Percentiles rank a stretch among this genome's conserved stretches.
These are phyloP conservation scores for Hormaphis cornu DNA, from an alignment of 1,140 invertebrate genomes.

Conservation along the genomic window DNA sequence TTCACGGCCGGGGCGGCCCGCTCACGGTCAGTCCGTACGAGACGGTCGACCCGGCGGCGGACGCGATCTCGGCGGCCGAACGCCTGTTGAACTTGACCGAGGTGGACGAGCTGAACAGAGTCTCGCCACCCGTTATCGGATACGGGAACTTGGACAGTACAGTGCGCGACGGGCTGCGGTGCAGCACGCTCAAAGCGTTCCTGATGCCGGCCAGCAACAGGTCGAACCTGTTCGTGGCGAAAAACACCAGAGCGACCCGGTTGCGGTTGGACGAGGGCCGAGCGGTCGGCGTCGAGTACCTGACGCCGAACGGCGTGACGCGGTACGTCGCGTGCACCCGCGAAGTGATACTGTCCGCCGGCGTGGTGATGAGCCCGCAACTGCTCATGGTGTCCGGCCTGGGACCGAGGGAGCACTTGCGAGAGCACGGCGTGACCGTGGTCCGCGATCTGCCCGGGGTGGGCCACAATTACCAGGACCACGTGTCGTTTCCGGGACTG, in stretches of 20 bases:
- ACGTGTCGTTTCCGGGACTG: constrained; percentile 40
- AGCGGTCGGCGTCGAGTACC: constrained; percentile 55
- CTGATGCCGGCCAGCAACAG: constrained; percentile 67
- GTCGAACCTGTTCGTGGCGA: constrained; percentile 60
- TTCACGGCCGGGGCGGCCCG: constrained; percentile 51
- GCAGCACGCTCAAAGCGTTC: constrained; percentile 60
- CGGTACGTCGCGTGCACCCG: constrained; percentile 41
- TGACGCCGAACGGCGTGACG: constrained; percentile 41
- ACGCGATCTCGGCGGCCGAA: neutral
- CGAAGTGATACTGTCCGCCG: constrained; percentile 65
- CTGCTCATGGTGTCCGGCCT: constrained; percentile 45
- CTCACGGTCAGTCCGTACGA: constrained; percentile 17
- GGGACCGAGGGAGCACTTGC: constrained; percentile 42
- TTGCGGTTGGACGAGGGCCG: constrained; percentile 50
- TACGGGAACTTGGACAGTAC: constrained; percentile 50
- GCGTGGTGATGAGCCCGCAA: constrained; percentile 62
- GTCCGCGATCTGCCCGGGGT: constrained; percentile 58
- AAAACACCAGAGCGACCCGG: constrained; percentile 55
- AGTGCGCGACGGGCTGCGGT: constrained; percentile 56
- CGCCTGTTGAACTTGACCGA: neutral
- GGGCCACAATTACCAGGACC: constrained; percentile 69
- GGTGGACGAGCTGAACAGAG: constrained; percentile 50
- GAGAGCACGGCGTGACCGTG: constrained; percentile 45
- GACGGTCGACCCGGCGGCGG: constrained; percentile 1
- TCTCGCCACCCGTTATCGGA: constrained; percentile 55